Base-by-base conservation (phyloP, 2,888 invertebrate genomes). In the Hoplodrina blanda region DNA sequence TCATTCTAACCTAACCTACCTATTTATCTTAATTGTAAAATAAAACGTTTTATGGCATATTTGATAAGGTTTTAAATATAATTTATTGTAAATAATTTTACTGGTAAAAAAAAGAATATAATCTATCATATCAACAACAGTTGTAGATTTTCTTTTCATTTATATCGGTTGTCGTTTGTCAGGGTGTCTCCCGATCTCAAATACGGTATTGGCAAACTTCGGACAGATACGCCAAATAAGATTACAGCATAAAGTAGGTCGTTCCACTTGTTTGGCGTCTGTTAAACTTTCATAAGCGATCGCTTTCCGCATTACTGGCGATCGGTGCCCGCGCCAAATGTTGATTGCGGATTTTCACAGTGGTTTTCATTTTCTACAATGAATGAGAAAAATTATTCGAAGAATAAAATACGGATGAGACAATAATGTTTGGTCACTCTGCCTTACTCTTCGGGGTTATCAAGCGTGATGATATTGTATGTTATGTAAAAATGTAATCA, bases 131-230 rank as follows among this genome's bases (percentile, higher is more conserved):
- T n/a, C n/a, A n/a, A n/a, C n/a, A n/a, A n/a, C n/a, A n/a, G n/a
- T n/a, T n/a, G n/a, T n/a, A n/a, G 17, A 10, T 30, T 57, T 20
- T 30, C 46, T 53, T 72, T 19, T 33, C 20, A 49, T 57, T 25
- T n/a, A 69, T 17, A 49, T 54, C 11, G 20, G 19, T 20, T 54
- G 41, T 30, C 50, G 11, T 44, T 50, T 33, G n/a, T n/a, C n/a
- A n/a, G n/a, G n/a, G n/a, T n/a, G n/a, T n/a, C 8, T 60, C 44
- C 30, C 44, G 37, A 61, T 44, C 19, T 60, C 19, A 56, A 46
- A 77, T 17, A 50, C 33, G 37, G 37, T 73, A 77, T 77, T 70
- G 78, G 44, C 25, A 61, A 73, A 73, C 57, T 76, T 49, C 13
- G 57, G 19, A 59, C 20, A 19, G 75, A 54, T 79, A 62, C 15